Conservation (phyloP, 2,113 vertebrate genomes). For the Peromyscus maniculatus region DNA sequence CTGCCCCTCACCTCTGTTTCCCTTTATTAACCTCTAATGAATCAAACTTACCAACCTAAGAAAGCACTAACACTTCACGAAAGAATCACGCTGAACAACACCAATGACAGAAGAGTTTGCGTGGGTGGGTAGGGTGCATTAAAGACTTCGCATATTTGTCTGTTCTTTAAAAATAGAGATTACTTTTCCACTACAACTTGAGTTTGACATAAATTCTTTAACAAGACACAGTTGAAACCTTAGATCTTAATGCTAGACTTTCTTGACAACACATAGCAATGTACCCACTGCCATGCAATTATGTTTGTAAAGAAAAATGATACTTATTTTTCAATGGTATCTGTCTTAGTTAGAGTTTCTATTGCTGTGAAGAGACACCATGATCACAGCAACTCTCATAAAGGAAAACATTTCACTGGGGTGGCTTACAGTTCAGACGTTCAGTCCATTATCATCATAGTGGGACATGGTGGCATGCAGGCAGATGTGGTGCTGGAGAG, state of each 20-base stretch:
- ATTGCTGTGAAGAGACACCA: not conserved
- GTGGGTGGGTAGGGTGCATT: not conserved
- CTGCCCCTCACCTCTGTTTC: not conserved
- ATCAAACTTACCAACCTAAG: not conserved
- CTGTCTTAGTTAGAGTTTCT: not conserved
- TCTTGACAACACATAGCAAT: not conserved
- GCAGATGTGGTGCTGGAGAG: too few species aligned
- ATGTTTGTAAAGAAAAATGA: not conserved
- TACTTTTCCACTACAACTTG: not conserved
- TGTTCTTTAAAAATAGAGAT: not conserved
- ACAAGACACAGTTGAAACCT: not conserved
- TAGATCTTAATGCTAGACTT: not conserved
- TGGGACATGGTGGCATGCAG: too few species aligned
- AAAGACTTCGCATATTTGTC: not conserved
- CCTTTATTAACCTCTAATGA: not conserved
- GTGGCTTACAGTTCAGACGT: too few species aligned
- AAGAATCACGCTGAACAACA: not conserved
- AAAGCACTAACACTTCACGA: not conserved
- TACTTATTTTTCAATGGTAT: not conserved
- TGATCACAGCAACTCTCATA: too few species aligned
- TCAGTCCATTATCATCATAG: too few species aligned
- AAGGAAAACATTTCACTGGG: too few species aligned
- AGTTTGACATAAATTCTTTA: not conserved
- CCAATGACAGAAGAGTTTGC: not conserved
- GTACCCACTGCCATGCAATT: fast-evolving